Base-by-base conservation (phyloP, 2,888 invertebrate species). In the Xestia sexstrigata region DNA sequence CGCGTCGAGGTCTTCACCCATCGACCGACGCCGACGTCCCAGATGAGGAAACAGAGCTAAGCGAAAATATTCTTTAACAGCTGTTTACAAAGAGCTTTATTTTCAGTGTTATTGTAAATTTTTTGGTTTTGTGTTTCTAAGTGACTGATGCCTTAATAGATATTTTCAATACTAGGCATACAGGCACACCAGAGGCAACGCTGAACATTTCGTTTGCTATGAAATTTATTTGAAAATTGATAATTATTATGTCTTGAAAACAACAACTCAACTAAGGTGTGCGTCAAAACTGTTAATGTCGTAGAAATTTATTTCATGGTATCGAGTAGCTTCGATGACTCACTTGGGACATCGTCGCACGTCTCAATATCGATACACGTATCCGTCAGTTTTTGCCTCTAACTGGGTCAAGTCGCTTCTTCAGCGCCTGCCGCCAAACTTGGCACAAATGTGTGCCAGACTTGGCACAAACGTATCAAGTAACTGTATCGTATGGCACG, bases 331-430 rank as follows among this genome's bases (percentile, higher is more conserved):
- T 35, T 9, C 30, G 39, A 26, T 47, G 45, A 5, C n/a, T n/a
- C 0, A 15, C 23, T 7, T 13, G n/a, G 47, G 45, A 35, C 58
- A 13, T 5, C 0, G 62, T 6, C 5, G 0, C 74, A 52, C 72
- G 45, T 60, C 45, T 60, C 62, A 30, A 63, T 84, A 80, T 75
- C 81, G 72, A 76, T 67, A 81, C 70, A 65, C 65, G 62, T 62
- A 15, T 58, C 55, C 52, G 47, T 52, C 35, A 70, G 76, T 84
- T 83, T 73, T 83, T 83, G 63, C 68, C 35, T 30, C 35, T 23
- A 84, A 84, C 70, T 76, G 70, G 85, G 83, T 81, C 81, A 81
- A 76, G 71, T 72, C 35, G 63, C 66, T 69, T 55, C 70, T 68
- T 71, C 47, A n/a, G 82, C 45, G 60, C 26, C 6, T 15, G 55